Percentiles rank a stretch among this genome's conserved stretches.
These are phyloP conservation scores for Galerucella nymphaeae DNA, from an alignment of 2,888 invertebrate genomes.

Conservation along the genomic window DNA sequence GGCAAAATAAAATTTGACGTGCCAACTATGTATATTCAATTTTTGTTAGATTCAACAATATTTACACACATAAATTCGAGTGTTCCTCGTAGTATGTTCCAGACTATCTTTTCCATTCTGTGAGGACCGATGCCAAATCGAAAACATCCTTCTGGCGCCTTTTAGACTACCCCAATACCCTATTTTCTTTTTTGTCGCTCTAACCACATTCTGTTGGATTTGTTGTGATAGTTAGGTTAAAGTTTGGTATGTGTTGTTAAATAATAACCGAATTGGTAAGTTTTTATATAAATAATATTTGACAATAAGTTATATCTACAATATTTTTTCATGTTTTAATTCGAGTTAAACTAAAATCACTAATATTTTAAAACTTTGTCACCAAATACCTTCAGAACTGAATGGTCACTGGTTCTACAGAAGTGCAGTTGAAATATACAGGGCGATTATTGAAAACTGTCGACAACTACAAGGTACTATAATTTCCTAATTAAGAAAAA, in stretches of 20 bases:
- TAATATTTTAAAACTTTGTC: too few relatives aligned
- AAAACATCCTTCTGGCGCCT: slow-evolving; percentile 29
- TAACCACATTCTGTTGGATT: neutral
- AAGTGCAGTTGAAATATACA: too few relatives aligned
- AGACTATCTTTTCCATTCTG: slow-evolving; percentile 12
- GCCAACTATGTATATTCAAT: too few relatives aligned
- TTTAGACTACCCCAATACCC: slow-evolving; percentile 19
- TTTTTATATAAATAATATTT: slow-evolving; percentile 10
- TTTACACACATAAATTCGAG: neutral
- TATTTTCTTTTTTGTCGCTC: slow-evolving; percentile 1
- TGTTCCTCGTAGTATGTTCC: slow-evolving; percentile 15
- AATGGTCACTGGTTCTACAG: too few relatives aligned
- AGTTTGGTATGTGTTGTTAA: neutral
- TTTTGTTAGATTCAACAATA: neutral
- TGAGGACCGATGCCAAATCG: slow-evolving; percentile 25
- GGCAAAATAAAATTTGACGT: neutral
- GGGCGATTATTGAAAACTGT: too few relatives aligned
- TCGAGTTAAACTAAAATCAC: too few relatives aligned
- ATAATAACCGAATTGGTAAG: slow-evolving; percentile 1
- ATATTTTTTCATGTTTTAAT: too few relatives aligned
- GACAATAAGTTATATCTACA: too few relatives aligned
- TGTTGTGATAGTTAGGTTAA: neutral
- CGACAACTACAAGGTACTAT: too few relatives aligned
- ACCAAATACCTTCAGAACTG: too few relatives aligned
- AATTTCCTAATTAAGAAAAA: too few relatives aligned